Evolutionary conservation across 1,140 invertebrate species (phyloP).

Genomic region (Ctenoplectra terminalis): DNA sequence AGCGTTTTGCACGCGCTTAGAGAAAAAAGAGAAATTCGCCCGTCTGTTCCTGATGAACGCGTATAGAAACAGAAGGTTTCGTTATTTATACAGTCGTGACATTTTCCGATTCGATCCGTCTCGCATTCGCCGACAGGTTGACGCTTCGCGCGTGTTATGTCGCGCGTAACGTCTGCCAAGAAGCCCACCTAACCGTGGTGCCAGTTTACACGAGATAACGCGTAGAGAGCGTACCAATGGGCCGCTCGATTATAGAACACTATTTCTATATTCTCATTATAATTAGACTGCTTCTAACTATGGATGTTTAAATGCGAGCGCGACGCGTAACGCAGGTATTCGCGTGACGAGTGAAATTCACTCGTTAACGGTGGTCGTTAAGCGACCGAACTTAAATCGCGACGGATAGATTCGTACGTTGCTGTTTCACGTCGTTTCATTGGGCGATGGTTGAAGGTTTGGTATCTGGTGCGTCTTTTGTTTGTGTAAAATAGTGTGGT

Average conservation of each 20-base stretch:
- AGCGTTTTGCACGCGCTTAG: background rate
- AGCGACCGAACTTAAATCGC: background rate
- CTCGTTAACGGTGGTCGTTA: slow-evolving; percentile 15
- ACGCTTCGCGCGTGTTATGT: slow-evolving; percentile 30
- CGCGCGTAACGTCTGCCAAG: slow-evolving; percentile 34
- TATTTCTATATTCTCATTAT: slow-evolving; percentile 47
- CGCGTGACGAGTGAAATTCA: slow-evolving; percentile 16
- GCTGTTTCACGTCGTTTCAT: background rate
- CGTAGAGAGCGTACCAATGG: slow-evolving; percentile 25
- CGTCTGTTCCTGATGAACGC: background rate
- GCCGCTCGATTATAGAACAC: slow-evolving; percentile 41
- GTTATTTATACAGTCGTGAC: slow-evolving; percentile 44
- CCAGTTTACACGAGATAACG: slow-evolving; percentile 48
- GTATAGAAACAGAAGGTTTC: background rate
- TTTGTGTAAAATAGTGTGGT: too few relatives aligned
- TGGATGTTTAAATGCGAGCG: slow-evolving; percentile 36
- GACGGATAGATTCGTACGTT: background rate
- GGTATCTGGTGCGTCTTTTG: background rate
- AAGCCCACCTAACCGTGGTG: slow-evolving; percentile 25
- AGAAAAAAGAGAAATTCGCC: background rate
- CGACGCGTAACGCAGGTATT: slow-evolving; percentile 1
- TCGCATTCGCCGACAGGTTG: slow-evolving; percentile 23
- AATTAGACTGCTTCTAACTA: slow-evolving; percentile 43
- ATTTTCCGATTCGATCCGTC: slow-evolving; percentile 39
- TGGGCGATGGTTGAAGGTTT: background rate